Conservation (phyloP, 2,888 invertebrate genomes). For the Apamea anceps region DNA sequence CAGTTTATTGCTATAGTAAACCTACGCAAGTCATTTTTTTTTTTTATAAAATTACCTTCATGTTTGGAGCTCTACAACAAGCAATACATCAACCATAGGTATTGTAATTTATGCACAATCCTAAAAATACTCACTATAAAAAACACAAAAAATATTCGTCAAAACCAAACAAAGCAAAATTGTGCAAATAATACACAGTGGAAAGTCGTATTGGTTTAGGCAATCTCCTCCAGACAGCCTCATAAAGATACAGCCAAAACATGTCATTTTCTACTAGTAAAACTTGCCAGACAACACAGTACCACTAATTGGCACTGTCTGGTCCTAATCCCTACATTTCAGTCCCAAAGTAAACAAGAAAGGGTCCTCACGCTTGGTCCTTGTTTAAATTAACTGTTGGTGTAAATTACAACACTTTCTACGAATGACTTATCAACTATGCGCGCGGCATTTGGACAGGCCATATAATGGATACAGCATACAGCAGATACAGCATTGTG, state of each 20-base stretch:
- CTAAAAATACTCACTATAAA: not conserved
- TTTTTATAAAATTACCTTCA: not conserved
- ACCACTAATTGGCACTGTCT: conserved; percentile 41
- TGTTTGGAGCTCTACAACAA: not conserved
- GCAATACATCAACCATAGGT: not conserved
- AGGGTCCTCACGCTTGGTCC: not conserved
- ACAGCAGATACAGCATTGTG: not conserved
- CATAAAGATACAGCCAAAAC: not conserved
- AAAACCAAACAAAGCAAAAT: not conserved
- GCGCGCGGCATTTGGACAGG: conserved; percentile 1
- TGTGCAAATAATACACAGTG: not conserved
- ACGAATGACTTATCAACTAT: conserved; percentile 30
- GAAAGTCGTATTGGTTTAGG: conserved; percentile 20
- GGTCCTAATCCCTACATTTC: conserved; percentile 19
- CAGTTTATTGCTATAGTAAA: not conserved
- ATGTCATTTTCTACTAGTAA: conserved; percentile 6
- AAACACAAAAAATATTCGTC: not conserved
- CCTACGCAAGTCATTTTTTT: too few species aligned
- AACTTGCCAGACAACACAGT: conserved; percentile 26
- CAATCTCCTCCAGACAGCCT: conserved; percentile 27
- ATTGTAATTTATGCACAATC: not conserved
- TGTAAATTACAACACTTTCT: conserved; percentile 11
- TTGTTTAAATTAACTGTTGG: conserved; percentile 14
- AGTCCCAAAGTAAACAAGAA: conserved; percentile 36
- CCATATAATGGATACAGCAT: not conserved